These are phyloP conservation scores for Agrochola lychnidis DNA, from an alignment of 2,888 invertebrate species.

Conservation along the genomic window DNA sequence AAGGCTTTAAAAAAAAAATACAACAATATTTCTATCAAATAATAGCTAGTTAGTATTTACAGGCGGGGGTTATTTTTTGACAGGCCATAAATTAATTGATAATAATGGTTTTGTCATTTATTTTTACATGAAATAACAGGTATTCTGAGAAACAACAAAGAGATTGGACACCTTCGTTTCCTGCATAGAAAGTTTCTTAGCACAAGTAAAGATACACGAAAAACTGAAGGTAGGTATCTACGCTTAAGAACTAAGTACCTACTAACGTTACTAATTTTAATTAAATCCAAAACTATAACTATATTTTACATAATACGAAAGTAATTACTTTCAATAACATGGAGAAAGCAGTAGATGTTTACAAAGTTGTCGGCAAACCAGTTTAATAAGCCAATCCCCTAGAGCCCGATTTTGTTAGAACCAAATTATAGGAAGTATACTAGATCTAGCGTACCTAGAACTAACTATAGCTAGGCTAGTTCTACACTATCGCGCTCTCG, in stretches of 20 bases:
- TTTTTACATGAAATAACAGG: background rate
- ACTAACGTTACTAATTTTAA: conserved; percentile 9
- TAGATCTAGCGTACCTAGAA: conserved; percentile 46
- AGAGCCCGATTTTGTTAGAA: conserved; percentile 73
- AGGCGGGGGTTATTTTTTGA: conserved; percentile 3
- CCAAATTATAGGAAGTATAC: conserved; percentile 80
- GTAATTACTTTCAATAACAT: conserved; percentile 68
- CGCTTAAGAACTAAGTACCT: background rate
- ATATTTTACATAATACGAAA: conserved; percentile 61
- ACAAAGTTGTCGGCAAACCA: conserved; percentile 71
- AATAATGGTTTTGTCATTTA: background rate
- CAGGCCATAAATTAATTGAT: background rate
- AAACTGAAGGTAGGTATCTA: background rate
- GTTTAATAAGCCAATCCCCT: conserved; percentile 75
- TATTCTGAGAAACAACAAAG: background rate
- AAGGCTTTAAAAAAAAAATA: too few relatives aligned
- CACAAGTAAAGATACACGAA: background rate
- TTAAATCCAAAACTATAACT: conserved; percentile 16
- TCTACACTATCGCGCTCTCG: conserved; percentile 51
- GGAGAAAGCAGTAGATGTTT: conserved; percentile 75
- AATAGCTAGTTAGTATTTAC: conserved; percentile 1
- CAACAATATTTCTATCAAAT: too few relatives aligned
- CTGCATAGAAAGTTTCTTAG: background rate
- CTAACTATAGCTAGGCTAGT: conserved; percentile 35
- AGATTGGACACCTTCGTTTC: background rate